Base-by-base conservation (phyloP, 1,140 invertebrate genomes). In the Papilio aristodemus region DNA sequence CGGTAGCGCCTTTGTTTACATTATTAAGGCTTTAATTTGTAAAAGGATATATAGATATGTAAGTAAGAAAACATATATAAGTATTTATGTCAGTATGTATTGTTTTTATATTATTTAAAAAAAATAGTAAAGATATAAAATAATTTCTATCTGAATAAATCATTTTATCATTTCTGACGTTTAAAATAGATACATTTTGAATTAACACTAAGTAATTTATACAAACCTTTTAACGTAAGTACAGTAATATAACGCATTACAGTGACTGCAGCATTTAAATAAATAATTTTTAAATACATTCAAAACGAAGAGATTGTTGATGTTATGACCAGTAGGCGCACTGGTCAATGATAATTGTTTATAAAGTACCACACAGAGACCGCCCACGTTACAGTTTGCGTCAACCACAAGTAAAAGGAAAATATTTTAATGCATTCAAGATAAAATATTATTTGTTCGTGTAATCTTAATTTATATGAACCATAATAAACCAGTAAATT, bases 391-490 rank as follows among this genome's bases (percentile, higher is more conserved):
- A 14, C n/a, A 11, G 14, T n/a, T 62, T 62, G 59, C 59, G 8
- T 37, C 36, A 62, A 62, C 59, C 59, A 62, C 36, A 62, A 62
- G 27, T 62, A 62, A 62, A 38, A 62, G 59, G 32, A 62, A 38
- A 38, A 60, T 17, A 62, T 62, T 62, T 62, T 10, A 62, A 38
- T 38, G 17, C n/a, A 62, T 25, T 54, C 46, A 54, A n/a, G n/a
- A 54, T 54, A 19, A 54, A 54, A 54, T 1, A 22, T 54, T 11
- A 54, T 54, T 54, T 17, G 14, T 43, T 43, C 4, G n/a, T 19
- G 8, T 43, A 43, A 54, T 54, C 19, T 17, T 25, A 54, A 25
- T 22, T 54, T 8, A 11, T 25, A 50, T 22, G 22, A 13, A 39
- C 37, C 8, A 38, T 43, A 43, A 43, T 5, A 17, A 17, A 37